These are phyloP conservation scores for Pseudorhombus dupliciocellatus DNA, from an alignment of 2,113 vertebrate genomes.

Conservation along the genomic window DNA sequence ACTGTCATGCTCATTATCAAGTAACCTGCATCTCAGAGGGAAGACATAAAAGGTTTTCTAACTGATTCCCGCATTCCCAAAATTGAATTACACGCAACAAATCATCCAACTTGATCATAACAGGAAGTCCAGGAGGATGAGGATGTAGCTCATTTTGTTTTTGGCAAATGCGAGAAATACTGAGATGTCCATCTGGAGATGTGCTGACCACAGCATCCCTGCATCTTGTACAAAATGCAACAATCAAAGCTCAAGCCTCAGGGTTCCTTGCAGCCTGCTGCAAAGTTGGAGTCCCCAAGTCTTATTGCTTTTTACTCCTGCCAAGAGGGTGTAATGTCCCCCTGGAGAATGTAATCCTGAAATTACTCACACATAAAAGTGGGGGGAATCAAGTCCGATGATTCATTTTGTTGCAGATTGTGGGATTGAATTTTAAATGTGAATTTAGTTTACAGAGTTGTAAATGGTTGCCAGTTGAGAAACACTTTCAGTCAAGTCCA, in stretches of 20 bases:
- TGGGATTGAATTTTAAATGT: conserved; percentile 42
- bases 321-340: conserved; percentile 13
- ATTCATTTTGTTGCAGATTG: conserved; percentile 13
- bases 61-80: background rate
- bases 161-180: background rate
- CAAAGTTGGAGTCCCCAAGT: conserved; percentile 14
- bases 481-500: background rate
- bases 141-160: background rate
- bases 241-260: conserved; percentile 6
- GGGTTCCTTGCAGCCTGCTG: conserved; percentile 10
- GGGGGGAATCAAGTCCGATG: background rate
- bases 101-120: background rate
- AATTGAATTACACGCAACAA: background rate
- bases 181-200: background rate
- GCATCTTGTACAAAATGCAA: background rate
- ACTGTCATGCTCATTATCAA: background rate
- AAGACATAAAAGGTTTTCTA: background rate
- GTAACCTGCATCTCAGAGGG: background rate
- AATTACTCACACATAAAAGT: conserved; percentile 26
- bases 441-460: background rate
- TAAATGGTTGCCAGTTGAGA: background rate
- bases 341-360: conserved; percentile 19
- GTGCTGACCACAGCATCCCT: background rate
- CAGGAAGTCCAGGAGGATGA: background rate
- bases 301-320: conserved; percentile 12